Percentiles rank a stretch among this genome's conserved stretches.
Evolutionary conservation across 2,888 invertebrate genomes (phyloP).

Genomic region (Cerastoderma edule): DNA sequence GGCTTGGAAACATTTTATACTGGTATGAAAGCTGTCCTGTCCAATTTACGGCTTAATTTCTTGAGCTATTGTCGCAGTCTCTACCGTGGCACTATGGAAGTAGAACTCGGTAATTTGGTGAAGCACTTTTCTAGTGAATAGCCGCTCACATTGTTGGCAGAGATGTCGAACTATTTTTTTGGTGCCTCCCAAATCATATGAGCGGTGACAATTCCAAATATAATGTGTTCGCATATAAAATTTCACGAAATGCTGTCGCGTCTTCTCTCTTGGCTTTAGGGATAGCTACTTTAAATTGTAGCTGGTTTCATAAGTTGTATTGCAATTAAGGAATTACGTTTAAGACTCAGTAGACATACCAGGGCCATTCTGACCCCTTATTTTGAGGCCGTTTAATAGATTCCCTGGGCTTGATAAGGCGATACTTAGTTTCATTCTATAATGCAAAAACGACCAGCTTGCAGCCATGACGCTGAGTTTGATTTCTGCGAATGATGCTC

Average conservation of each 20-base stretch:
- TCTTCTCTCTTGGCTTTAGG: constrained; percentile 27
- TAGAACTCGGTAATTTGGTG: background rate
- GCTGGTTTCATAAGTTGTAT: too few species aligned
- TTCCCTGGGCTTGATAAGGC: too few species aligned
- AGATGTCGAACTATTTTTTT: background rate
- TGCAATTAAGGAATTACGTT: too few species aligned
- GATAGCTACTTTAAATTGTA: too few species aligned
- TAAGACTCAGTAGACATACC: too few species aligned
- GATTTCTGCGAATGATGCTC: too few species aligned
- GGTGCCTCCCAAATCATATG: background rate
- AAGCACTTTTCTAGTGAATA: background rate
- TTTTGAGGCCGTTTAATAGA: too few species aligned
- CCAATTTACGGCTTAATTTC: too few species aligned
- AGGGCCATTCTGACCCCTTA: too few species aligned
- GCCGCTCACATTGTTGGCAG: background rate
- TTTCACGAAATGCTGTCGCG: constrained; percentile 27
- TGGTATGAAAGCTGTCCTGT: background rate
- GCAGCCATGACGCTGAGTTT: too few species aligned
- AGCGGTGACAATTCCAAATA: background rate
- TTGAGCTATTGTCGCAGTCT: background rate
- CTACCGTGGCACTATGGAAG: background rate
- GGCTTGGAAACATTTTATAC: background rate
- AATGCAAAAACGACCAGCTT: too few species aligned
- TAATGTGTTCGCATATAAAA: background rate
- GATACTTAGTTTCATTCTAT: too few species aligned